These are phyloP conservation scores for Platysternon megacephalum DNA, from an alignment of 2,113 vertebrate genomes.

Conservation along the genomic window DNA sequence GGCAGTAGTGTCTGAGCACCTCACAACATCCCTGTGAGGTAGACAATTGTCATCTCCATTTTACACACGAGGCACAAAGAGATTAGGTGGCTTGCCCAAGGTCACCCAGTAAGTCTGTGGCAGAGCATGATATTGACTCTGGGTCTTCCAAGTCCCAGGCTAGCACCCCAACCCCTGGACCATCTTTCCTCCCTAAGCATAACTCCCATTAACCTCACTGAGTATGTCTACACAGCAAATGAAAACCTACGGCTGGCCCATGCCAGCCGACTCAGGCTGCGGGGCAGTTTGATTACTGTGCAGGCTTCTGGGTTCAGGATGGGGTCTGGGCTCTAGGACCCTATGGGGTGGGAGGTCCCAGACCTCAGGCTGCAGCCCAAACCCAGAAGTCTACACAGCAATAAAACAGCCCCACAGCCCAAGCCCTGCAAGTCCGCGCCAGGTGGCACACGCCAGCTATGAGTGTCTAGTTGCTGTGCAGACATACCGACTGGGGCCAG, in stretches of 20 bases:
- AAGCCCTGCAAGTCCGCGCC: neutral
- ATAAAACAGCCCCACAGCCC: neutral
- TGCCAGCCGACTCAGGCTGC: no score
- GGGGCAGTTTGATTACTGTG: no score
- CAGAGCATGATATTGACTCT: neutral
- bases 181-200: neutral
- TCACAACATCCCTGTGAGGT: neutral
- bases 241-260: no score
- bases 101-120: fast-evolving
- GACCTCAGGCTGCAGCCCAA: neutral
- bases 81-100: neutral
- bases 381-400: neutral
- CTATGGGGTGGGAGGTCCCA: no score
- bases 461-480: neutral
- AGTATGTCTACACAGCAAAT: no score
- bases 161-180: neutral
- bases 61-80: neutral
- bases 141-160: neutral
- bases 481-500: neutral
- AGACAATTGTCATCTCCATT: neutral
- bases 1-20: neutral
- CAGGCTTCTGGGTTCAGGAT: no score
- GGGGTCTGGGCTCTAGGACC: no score
- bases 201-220: neutral
- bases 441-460: neutral